Base-by-base conservation (phyloP, 2,113 vertebrate species). In the Mola mola region DNA sequence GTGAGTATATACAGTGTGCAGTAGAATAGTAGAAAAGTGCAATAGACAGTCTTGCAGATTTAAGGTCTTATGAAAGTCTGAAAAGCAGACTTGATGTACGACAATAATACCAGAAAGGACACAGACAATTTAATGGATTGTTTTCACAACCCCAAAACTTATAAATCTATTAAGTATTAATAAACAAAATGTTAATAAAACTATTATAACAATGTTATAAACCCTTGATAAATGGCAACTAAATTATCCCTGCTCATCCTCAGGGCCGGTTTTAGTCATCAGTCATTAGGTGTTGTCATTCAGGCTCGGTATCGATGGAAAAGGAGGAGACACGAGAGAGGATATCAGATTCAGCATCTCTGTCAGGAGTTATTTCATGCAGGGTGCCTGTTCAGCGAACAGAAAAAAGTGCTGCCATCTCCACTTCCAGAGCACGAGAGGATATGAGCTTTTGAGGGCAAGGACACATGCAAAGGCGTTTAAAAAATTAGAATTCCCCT, bases 361-460 rank as follows among this genome's bases (percentile, higher is more conserved):
- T 62, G 69, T 84, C 58, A 65, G 64, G 61, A 51, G 66, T 82
- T 75, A 86, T 87, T 86, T 88, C 88, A 88, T 80, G 80, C 79
- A 70, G 61, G 56, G 66, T 83, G 85, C 73, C 64, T 86, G 84
- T 82, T 84, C 88, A 88, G 78, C 61, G 59, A 81, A 84, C 78
- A 79, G 76, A 78, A 79, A 83, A 74, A 78, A 29, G 56, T 53
- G 31, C 79, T 48, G 3, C 51, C 75, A 74, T 66, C 41, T 84
- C 59, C 71, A 72, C 66, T 74, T 88, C 64, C 60, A 70, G 75
- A 70, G 69, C 75, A 73, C 76, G 67, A 69, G 36, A 66, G 69
- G 52, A 83, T 76, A 85, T 88, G 40, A 61, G 72, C 78, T 79
- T 82, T 26, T 43, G 44, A 68, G 86, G 78, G 65, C 80, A 88